Evolutionary conservation across 2,113 vertebrate species (phyloP), one percentile per base, ranked within the genome.

Genomic region (Calidris pugnax): DNA sequence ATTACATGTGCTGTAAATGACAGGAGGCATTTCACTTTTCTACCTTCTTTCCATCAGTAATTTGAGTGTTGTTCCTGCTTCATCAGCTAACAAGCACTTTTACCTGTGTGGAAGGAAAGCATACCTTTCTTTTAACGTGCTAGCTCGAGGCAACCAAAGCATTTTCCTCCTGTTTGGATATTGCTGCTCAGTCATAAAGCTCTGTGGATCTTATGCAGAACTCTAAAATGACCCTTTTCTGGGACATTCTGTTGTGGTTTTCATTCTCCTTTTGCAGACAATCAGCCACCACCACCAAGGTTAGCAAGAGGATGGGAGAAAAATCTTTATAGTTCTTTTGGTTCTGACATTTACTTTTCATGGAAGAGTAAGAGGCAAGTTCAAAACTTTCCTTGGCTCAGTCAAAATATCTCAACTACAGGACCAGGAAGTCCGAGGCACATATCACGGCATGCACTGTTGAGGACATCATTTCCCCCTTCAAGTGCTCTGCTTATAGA

Each of bases 71-170:
- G 19, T 96, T 96, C 95, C 97, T 96, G 91, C 96, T 92, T 93
- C n/a, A 48, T 95, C 97, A 85, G 92, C 95, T 95, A 63, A 85
- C 16, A n/a, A 73, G 93, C 89, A 93, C 97, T 96, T 97, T 96
- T 75, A 80, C 69, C 69, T 84, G 14, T 33, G 33, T 51, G 96
- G 94, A 97, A 97, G 92, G 95, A 95, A 91, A 97, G 62, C 48
- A 37, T 20, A 94, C 55, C 39, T n/a, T 93, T 91, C 94, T 92
- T 77, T 83, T 81, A 95, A 45, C 32, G 7, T 82, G 91, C 71
- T 96, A 97, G 83, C 89, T 95, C 45, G 39, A 93, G 90, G 92
- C 95, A 94, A 94, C 96, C 82, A 94, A 97, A 96, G 95, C 26
- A 7, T 97, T 94, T 87, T 88, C 76, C 88, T 94, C 73, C 69